phyloP scores from a whole-genome alignment of 1,140 invertebrate genomes.

The Heliconius congener region DNA sequence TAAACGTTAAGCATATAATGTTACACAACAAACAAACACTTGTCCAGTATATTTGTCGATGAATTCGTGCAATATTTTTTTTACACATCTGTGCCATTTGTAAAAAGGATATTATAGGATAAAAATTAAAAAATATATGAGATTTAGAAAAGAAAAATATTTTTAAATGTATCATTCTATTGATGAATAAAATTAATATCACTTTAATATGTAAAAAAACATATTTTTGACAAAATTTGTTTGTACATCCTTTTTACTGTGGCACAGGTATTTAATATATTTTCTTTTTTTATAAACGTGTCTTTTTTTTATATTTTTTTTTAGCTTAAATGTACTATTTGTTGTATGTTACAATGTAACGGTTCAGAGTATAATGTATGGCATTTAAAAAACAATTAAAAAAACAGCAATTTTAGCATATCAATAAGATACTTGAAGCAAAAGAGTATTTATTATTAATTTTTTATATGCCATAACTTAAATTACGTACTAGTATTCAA shows the following conservation, averaged over 20 bases:
- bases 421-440: neutral
- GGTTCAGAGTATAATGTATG: neutral
- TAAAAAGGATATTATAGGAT: neutral
- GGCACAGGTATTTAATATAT: neutral
- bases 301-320: neutral
- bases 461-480: constrained; percentile 4
- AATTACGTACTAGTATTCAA: constrained; percentile 6
- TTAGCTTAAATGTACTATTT: constrained; percentile 4
- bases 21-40: constrained; percentile 1
- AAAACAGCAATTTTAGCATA: neutral
- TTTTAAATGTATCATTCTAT: too few relatives aligned
- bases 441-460: neutral
- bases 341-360: constrained; percentile 4
- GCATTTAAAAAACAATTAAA: neutral
- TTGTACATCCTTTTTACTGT: neutral
- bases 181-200: too few relatives aligned
- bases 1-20: neutral
- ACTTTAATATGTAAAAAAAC: too few relatives aligned
- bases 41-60: constrained; percentile 6
- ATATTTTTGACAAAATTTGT: neutral
- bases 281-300: neutral
- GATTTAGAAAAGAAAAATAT: neutral
- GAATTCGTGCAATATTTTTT: neutral
- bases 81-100: neutral
- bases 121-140: neutral